Conservation (phyloP, 2,888 invertebrate genomes). For the Patella depressa region DNA sequence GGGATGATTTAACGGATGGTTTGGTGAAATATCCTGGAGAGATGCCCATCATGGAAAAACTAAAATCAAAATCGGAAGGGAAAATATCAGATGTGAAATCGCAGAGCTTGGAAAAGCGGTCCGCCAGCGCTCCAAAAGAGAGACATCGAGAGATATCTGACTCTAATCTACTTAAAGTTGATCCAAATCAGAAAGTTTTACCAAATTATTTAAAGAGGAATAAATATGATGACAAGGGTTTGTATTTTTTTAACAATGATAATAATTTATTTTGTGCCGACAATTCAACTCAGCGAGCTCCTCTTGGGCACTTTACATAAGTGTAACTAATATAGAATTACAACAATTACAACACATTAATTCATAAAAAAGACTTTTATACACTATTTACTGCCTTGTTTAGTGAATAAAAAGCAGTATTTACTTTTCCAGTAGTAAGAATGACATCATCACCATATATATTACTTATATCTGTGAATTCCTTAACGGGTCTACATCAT, state of each 20-base stretch:
- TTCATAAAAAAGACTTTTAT: too few relatives aligned
- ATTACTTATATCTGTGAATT: too few relatives aligned
- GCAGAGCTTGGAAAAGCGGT: neutral
- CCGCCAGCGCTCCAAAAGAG: neutral
- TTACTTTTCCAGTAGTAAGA: too few relatives aligned
- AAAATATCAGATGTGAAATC: conserved; percentile 25
- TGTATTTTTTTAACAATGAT: neutral
- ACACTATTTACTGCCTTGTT: too few relatives aligned
- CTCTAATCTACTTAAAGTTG: conserved; percentile 29
- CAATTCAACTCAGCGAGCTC: too few relatives aligned
- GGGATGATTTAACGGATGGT: conserved; percentile 36
- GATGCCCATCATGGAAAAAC: conserved; percentile 52
- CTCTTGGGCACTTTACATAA: too few relatives aligned
- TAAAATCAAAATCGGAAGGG: conserved; percentile 24
- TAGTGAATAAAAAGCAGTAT: too few relatives aligned
- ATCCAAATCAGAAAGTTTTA: conserved; percentile 30
- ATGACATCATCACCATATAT: too few relatives aligned
- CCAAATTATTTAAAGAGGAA: conserved; percentile 58
- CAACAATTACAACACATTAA: too few relatives aligned
- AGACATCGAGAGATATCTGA: conserved; percentile 17
- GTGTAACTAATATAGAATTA: too few relatives aligned
- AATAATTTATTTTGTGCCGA: too few relatives aligned
- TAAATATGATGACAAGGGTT: conserved; percentile 63
- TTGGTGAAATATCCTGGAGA: conserved; percentile 48
- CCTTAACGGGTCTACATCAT: too few relatives aligned